These are phyloP conservation scores for Phortica okadai DNA, from an alignment of 2,888 invertebrate genomes.

Conservation along the genomic window DNA sequence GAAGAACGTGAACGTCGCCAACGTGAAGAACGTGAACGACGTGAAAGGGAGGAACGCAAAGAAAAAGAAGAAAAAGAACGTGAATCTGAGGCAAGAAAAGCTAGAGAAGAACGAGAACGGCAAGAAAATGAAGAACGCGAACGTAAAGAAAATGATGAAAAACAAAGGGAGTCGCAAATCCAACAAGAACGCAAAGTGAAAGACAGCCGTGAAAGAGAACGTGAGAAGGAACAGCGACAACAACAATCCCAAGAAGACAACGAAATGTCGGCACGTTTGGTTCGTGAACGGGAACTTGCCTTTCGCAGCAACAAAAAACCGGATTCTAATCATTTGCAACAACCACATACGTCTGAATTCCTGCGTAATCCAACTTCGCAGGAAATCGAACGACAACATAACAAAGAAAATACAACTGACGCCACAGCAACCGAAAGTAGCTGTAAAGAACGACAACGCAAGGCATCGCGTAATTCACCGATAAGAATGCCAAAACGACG, in stretches of 20 bases:
- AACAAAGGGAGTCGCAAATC: constrained; percentile 55
- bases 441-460: constrained; percentile 67
- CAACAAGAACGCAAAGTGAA: constrained; percentile 66
- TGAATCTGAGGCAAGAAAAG: constrained; percentile 66
- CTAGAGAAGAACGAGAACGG: constrained; percentile 53
- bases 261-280: constrained; percentile 74
- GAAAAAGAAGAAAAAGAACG: constrained; percentile 56
- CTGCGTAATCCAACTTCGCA: constrained; percentile 51
- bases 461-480: constrained; percentile 72
- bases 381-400: constrained; percentile 59
- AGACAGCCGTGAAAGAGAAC: constrained; percentile 62
- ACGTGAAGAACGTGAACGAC: constrained; percentile 63
- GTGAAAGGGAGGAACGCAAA: constrained; percentile 63
- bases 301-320: constrained; percentile 52
- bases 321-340: constrained; percentile 45
- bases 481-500: constrained; percentile 80
- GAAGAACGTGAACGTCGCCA: constrained; percentile 63
- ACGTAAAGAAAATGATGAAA: constrained; percentile 63
- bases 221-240: constrained; percentile 70
- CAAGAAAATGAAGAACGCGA: constrained; percentile 58
- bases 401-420: constrained; percentile 68
- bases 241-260: constrained; percentile 72
- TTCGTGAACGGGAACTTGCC: constrained; percentile 46
- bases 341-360: constrained; percentile 39
- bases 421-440: constrained; percentile 32